Percentiles rank a stretch among this genome's conserved stretches.
Conservation (phyloP, 2,113 vertebrate genomes). For the Nicator chloris region DNA sequence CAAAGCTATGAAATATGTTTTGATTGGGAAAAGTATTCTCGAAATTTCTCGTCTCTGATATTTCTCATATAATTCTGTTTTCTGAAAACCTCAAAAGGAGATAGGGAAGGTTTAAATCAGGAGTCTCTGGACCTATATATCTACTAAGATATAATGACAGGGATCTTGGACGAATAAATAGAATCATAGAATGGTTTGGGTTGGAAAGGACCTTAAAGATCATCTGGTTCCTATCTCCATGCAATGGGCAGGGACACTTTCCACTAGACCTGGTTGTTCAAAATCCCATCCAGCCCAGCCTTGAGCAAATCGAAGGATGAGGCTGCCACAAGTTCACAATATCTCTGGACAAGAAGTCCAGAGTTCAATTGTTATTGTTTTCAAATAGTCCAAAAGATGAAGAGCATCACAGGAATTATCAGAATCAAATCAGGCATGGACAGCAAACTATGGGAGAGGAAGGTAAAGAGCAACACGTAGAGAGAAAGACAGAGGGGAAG, state of each 20-base stretch:
- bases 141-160: neutral
- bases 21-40: neutral
- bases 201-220: neutral
- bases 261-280: neutral
- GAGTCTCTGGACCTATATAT: neutral
- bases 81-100: neutral
- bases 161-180: neutral
- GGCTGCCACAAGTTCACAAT: neutral
- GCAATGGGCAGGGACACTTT: neutral
- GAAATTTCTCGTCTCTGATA: neutral
- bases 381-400: neutral
- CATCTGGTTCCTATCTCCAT: neutral
- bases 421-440: neutral
- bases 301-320: neutral
- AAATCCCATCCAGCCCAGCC: neutral
- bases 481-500: neutral
- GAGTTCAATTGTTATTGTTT: neutral
- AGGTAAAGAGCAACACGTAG: neutral
- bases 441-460: neutral
- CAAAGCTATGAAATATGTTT: neutral
- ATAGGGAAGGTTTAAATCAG: neutral
- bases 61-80: neutral
- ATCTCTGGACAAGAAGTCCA: neutral
- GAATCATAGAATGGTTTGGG: neutral
- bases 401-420: neutral